phyloP scores from a whole-genome alignment of 2,888 invertebrate genomes.

The Ligdia adustata region DNA sequence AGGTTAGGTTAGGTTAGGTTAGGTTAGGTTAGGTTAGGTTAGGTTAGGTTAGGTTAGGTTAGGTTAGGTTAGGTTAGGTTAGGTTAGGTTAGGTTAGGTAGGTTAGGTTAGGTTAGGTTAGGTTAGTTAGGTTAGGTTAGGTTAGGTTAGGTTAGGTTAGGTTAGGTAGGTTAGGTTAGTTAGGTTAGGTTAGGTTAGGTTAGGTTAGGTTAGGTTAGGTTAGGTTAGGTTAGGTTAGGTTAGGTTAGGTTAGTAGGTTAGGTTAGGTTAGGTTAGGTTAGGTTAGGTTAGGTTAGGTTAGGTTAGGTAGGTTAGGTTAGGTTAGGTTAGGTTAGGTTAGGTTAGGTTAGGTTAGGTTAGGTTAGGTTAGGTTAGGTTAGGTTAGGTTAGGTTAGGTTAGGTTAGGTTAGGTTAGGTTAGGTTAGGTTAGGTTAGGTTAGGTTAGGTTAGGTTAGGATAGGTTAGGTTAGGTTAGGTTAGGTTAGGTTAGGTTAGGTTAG shows the following conservation, averaged over 20 bases:
- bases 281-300: conserved; percentile 15
- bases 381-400: conserved; percentile 16
- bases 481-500: conserved; percentile 12
- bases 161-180: too few species aligned
- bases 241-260: too few species aligned
- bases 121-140: conserved; percentile 6
- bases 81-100: too few species aligned
- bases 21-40: conserved; percentile 25
- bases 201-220: conserved; percentile 14
- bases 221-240: conserved; percentile 15
- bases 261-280: conserved; percentile 16
- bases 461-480: conserved; percentile 16
- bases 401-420: conserved; percentile 16
- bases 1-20: conserved; percentile 25
- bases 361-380: conserved; percentile 15
- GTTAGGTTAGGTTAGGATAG: conserved; percentile 15
- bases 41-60: conserved; percentile 20
- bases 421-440: conserved; percentile 16
- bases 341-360: conserved; percentile 15
- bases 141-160: conserved; percentile 23
- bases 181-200: conserved; percentile 16
- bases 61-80: conserved; percentile 21
- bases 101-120: conserved; percentile 4
- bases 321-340: conserved; percentile 16
- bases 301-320: too few species aligned